Conservation (phyloP, 2,113 vertebrate species). For the Aix galericulata region DNA sequence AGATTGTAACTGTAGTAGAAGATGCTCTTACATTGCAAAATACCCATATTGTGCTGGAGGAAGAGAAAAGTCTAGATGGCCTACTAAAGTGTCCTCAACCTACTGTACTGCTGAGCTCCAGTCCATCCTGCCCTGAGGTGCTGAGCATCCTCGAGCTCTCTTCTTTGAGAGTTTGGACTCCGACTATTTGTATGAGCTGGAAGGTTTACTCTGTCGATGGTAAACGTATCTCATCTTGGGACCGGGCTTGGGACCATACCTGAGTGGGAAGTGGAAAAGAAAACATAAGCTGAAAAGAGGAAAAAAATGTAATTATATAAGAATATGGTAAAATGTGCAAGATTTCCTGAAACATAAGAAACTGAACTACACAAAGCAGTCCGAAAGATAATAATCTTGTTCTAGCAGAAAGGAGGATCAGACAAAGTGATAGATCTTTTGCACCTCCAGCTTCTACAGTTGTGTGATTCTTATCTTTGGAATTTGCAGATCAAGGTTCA, state of each 20-base stretch:
- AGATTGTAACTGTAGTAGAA: neutral
- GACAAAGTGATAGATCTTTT: slow-evolving; percentile 17
- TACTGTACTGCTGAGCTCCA: neutral
- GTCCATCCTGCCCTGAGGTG: neutral
- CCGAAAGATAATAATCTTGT: neutral
- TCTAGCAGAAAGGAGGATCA: neutral
- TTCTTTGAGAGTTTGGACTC: neutral
- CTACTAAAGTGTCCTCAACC: neutral
- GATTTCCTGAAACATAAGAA: neutral
- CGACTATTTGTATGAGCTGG: neutral
- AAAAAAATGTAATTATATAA: neutral
- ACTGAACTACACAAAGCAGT: neutral
- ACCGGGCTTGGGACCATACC: neutral
- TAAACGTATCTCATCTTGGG: neutral
- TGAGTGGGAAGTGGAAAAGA: neutral
- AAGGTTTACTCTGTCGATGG: neutral
- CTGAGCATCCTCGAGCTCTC: neutral
- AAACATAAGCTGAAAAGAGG: neutral
- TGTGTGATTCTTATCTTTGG: slow-evolving; percentile 51
- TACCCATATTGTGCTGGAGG: neutral
- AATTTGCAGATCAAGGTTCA: slow-evolving; percentile 58
- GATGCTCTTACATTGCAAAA: neutral
- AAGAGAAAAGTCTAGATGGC: neutral
- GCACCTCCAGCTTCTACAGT: slow-evolving; percentile 14
- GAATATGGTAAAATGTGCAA: neutral